Percentiles rank a stretch among this genome's conserved stretches.
Evolutionary conservation across 2,888 invertebrate genomes (phyloP).

Genomic region (Drosophila peninsularis): DNA sequence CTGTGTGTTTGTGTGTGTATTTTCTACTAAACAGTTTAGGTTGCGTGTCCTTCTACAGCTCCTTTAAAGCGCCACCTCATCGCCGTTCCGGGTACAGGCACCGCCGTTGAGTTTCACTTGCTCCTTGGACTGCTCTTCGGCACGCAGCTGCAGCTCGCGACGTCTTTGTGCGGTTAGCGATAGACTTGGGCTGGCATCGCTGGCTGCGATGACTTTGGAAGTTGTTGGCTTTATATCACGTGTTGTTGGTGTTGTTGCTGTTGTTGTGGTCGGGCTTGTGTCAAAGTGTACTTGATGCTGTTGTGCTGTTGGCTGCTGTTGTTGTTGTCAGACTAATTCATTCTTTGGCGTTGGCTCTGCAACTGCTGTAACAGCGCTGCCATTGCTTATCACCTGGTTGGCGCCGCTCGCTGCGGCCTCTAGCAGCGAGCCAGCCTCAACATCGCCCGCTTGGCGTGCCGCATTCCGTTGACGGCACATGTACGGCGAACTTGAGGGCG

Average conservation of each 20-base stretch:
- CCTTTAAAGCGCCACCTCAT: conserved; percentile 81
- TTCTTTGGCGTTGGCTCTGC: conserved; percentile 68
- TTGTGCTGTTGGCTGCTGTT: conserved; percentile 41
- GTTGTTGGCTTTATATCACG: conserved; percentile 70
- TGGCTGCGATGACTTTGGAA: conserved; percentile 56
- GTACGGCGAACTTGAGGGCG: conserved; percentile 92
- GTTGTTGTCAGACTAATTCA: conserved; percentile 84
- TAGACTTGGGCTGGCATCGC: conserved; percentile 36
- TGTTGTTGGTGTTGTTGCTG: conserved; percentile 37
- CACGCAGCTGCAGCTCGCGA: conserved; percentile 70
- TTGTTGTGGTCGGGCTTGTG: conserved; percentile 32
- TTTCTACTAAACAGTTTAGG: conserved; percentile 27
- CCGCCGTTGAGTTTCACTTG: conserved; percentile 65
- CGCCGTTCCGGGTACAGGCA: conserved; percentile 70
- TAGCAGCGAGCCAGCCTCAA: conserved; percentile 84
- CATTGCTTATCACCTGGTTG: conserved; percentile 64
- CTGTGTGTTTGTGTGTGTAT: conserved; percentile 2
- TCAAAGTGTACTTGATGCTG: conserved; percentile 48
- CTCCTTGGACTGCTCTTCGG: conserved; percentile 71
- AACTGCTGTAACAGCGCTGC: conserved; percentile 43
- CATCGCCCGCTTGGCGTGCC: conserved; percentile 85
- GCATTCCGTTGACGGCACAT: conserved; percentile 92
- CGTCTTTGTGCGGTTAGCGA: conserved; percentile 77
- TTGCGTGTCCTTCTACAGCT: background rate
- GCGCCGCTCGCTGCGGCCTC: conserved; percentile 75